Evolutionary conservation across 2,113 vertebrate genomes (phyloP).

Genomic region (Monarcha castaneiventris): DNA sequence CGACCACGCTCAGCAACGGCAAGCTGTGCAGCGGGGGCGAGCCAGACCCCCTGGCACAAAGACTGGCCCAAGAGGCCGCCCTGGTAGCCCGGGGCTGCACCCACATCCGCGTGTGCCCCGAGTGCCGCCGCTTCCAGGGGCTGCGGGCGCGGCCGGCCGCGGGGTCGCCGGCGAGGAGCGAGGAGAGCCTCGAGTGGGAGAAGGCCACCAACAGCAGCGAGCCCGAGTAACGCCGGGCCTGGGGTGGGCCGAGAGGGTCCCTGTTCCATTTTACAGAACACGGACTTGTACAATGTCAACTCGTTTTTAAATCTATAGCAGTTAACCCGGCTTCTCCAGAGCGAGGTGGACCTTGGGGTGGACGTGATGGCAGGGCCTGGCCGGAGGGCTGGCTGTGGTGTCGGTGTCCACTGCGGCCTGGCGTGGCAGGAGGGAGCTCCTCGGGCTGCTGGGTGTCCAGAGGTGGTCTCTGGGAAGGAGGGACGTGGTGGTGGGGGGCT

Average conservation of each 20-base stretch:
- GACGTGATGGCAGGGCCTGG: neutral
- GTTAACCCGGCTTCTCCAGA: slow-evolving; percentile 49
- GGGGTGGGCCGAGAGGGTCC: neutral
- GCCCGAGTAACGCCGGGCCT: slow-evolving; percentile 81
- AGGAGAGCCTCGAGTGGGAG: slow-evolving; percentile 95
- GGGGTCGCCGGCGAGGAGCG: slow-evolving; percentile 79
- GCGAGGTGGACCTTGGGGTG: neutral
- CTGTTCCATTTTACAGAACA: slow-evolving; percentile 66
- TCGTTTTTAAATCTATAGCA: slow-evolving; percentile 62
- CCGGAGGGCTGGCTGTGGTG: neutral
- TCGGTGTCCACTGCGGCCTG: neutral
- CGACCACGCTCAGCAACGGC: slow-evolving; percentile 85
- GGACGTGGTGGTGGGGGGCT: neutral
- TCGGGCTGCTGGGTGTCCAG: neutral
- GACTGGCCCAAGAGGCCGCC: slow-evolving; percentile 92
- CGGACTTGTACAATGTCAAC: slow-evolving; percentile 53
- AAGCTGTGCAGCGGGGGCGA: slow-evolving; percentile 89
- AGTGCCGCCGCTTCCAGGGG: slow-evolving; percentile 95
- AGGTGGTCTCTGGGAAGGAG: neutral
- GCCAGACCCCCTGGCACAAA: slow-evolving; percentile 88
- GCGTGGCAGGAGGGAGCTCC: neutral
- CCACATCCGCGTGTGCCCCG: slow-evolving; percentile 94
- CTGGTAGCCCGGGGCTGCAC: slow-evolving; percentile 91
- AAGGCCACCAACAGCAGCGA: slow-evolving; percentile 94
- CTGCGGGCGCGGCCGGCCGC: slow-evolving; percentile 77